Percentiles rank a stretch among this genome's conserved stretches.
Conservation (phyloP, 2,797 vertebrate genomes). For the Anguilla pacifica region DNA sequence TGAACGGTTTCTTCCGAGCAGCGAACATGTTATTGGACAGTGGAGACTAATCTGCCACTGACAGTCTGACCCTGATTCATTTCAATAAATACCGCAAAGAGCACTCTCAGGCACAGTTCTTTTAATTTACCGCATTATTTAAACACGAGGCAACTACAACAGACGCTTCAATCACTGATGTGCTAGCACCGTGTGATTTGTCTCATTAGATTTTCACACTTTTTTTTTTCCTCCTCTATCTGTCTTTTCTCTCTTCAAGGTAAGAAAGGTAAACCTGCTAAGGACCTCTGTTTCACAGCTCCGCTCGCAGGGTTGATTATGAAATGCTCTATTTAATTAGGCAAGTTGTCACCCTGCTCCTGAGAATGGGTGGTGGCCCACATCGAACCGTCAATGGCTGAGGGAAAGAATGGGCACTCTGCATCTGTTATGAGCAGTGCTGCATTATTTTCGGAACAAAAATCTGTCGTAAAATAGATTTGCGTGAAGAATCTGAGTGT, state of each 20-base stretch:
- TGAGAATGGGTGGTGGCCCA: not conserved
- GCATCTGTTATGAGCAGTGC: not conserved
- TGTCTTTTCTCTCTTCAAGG: slow-evolving; percentile 16
- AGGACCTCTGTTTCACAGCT: slow-evolving; percentile 39
- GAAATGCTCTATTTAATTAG: slow-evolving; percentile 20
- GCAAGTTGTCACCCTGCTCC: slow-evolving; percentile 7
- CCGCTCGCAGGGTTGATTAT: not conserved
- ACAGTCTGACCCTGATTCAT: slow-evolving; percentile 57
- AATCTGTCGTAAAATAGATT: not conserved
- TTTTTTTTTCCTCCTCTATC: not conserved
- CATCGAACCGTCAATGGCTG: not conserved
- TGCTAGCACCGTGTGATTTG: slow-evolving; percentile 31
- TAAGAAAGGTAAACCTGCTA: not conserved
- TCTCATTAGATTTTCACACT: slow-evolving; percentile 31
- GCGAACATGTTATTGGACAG: slow-evolving; percentile 56
- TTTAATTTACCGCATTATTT: slow-evolving; percentile 52
- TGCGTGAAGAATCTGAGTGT: not conserved
- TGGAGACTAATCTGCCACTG: slow-evolving; percentile 48
- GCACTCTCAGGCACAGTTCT: slow-evolving; percentile 44
- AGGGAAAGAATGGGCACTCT: slow-evolving; percentile 34
- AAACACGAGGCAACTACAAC: slow-evolving; percentile 35
- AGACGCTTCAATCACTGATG: slow-evolving; percentile 24
- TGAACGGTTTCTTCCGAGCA: slow-evolving; percentile 46
- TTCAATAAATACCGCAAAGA: slow-evolving; percentile 52
- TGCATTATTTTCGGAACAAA: not conserved